Evolutionary conservation across 92 coral and sea anemone genomes (phyloP), one percentile per base, ranked within the genome.

Genomic region (Epizoanthus fatuus): DNA sequence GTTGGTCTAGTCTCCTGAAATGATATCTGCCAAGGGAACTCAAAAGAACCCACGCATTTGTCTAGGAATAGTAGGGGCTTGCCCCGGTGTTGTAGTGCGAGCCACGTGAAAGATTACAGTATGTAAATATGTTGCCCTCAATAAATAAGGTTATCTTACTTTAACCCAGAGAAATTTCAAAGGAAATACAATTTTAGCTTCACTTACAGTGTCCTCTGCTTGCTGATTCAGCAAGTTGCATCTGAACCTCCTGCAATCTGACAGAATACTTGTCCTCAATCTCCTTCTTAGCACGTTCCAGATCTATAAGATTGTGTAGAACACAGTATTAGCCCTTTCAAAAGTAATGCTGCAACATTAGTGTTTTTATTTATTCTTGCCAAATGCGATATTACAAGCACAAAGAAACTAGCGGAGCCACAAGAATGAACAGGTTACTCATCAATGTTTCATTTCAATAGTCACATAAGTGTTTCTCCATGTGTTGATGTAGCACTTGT

Each of bases 191-290:
- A 29, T 38, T 52, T 7, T 9, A n/a, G 65, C 12, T 16, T 7
- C 9, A 25, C 62, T 63, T 74, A 93, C 99, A 95, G 35, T 90
- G 91, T 42, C 84, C 81, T 85, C 93, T 93, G 39, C 88, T 85
- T 80, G 86, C 92, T 37, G 98, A 83, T 16, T 93, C 96, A n/a
- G 79, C 72, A 42, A 95, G 60, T 75, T 95, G 93, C 81, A 87
- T 76, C 72, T 95, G 87, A 32, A 84, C 70, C 56, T 97, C 98
- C 63, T 93, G 94, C 56, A 97, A 69, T 85, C 13, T 89, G 63
- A 88, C 83, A 10, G 88, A 75, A 83, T 86, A 88, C 29, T 85
- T 77, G 72, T 95, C 95, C 76, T 92, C 90, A 0, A 87, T 71
- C 42, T 93, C 95, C 77, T 86, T 89, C 75, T 86, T 84, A 4